Percentiles rank a stretch among this genome's conserved stretches.
These are phyloP conservation scores for Miniopterus natalensis DNA, from an alignment of 2,113 vertebrate species.

Conservation along the genomic window DNA sequence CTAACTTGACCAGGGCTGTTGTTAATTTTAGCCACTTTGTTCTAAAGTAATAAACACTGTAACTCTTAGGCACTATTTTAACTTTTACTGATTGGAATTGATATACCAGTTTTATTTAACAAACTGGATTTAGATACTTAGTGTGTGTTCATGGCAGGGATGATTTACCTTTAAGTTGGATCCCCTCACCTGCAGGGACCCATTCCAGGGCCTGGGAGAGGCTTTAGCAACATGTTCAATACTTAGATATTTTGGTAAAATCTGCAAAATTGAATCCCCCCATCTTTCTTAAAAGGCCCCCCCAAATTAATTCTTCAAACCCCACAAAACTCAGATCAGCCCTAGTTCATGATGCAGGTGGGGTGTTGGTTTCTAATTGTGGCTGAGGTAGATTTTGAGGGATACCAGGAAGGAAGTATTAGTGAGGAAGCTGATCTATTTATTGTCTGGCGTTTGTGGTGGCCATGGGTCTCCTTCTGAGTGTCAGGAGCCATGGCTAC, in stretches of 20 bases:
- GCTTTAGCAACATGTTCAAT: background rate
- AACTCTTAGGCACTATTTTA: background rate
- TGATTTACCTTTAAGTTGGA: background rate
- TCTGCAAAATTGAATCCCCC: background rate
- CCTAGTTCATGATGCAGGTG: background rate
- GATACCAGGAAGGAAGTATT: background rate
- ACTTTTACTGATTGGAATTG: slow-evolving; percentile 39
- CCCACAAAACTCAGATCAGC: background rate
- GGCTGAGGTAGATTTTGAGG: slow-evolving; percentile 2
- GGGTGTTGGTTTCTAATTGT: background rate
- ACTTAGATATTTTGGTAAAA: background rate
- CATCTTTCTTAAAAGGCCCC: background rate
- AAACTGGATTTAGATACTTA: background rate
- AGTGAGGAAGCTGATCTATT: background rate
- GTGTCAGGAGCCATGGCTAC: background rate
- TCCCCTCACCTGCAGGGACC: background rate
- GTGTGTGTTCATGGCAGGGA: background rate
- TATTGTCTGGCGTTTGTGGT: background rate
- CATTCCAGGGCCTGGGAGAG: background rate
- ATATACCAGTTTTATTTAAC: background rate
- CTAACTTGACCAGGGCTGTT: background rate
- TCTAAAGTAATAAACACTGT: slow-evolving; percentile 26
- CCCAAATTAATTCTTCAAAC: background rate
- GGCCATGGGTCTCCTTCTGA: background rate
- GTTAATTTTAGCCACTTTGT: slow-evolving; percentile 49